phyloP scores from a whole-genome alignment of 2,113 vertebrate genomes.

The Rhadina sibilatrix region DNA sequence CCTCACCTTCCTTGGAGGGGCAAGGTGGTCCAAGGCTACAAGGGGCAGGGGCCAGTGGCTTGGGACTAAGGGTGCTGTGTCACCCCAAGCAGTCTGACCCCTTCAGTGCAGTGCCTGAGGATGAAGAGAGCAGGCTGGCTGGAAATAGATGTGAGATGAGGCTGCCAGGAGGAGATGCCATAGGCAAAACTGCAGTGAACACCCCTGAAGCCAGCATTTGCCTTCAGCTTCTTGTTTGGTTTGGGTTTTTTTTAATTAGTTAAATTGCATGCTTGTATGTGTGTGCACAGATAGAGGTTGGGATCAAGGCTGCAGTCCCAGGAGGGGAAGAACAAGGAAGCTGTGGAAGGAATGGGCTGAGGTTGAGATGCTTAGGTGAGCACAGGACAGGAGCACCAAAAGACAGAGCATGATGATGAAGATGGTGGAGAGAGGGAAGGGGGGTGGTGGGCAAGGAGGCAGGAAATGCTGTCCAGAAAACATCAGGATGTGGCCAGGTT shows the following conservation, averaged over 20 bases:
- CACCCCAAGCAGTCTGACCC: not conserved
- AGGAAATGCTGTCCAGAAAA: not conserved
- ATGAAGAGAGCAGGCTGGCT: not conserved
- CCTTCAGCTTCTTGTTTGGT: not conserved
- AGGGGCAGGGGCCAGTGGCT: not conserved
- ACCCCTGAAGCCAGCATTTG: not conserved
- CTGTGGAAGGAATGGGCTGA: not conserved
- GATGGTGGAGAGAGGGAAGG: not conserved
- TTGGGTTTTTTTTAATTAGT: not conserved
- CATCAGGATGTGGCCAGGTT: not conserved
- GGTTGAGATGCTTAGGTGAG: accelerated
- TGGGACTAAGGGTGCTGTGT: not conserved
- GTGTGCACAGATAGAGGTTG: not conserved
- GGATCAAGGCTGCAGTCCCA: not conserved
- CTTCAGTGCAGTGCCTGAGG: not conserved
- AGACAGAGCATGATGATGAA: not conserved
- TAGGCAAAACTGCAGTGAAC: not conserved
- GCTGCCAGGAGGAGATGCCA: not conserved
- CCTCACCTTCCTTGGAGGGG: not conserved
- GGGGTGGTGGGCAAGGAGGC: not conserved
- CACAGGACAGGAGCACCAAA: not conserved
- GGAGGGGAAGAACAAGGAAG: not conserved
- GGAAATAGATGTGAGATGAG: not conserved
- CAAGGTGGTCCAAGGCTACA: not conserved
- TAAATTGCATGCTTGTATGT: not conserved